Evolutionary conservation across 2,797 vertebrate species (phyloP).

Genomic region (Melanotaenia boesemani): DNA sequence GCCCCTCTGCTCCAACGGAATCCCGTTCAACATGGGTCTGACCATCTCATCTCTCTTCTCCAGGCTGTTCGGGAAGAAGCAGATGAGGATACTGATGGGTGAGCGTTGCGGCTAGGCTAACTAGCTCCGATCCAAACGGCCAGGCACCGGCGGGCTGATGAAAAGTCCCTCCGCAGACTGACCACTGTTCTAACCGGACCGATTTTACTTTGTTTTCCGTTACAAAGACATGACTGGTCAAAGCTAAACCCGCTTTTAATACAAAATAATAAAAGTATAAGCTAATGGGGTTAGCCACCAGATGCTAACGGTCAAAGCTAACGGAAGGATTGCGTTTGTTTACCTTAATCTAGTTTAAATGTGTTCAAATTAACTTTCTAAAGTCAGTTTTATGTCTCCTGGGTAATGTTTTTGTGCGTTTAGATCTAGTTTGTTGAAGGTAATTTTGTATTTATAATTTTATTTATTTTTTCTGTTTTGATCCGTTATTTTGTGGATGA

Average conservation of each 20-base stretch:
- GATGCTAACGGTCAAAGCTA: constrained; percentile 18
- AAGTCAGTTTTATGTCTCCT: too few relatives aligned
- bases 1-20: constrained; percentile 3
- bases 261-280: not conserved
- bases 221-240: accelerated
- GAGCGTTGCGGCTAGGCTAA: constrained; percentile 57
- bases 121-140: constrained; percentile 30
- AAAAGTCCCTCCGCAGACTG: not conserved
- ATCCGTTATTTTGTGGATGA: too few relatives aligned
- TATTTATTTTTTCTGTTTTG: too few relatives aligned
- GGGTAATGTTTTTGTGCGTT: too few relatives aligned
- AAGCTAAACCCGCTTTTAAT: not conserved
- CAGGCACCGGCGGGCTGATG: not conserved
- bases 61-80: constrained; percentile 89
- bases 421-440: too few relatives aligned
- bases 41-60: constrained; percentile 86
- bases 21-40: constrained; percentile 77
- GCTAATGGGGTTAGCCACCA: not conserved
- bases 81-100: constrained; percentile 90
- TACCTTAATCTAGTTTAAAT: too few relatives aligned
- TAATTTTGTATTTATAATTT: too few relatives aligned
- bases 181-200: not conserved
- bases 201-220: accelerated
- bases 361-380: too few relatives aligned
- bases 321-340: not conserved